Conservation (phyloP, 2,113 vertebrate genomes). For the Patagioenas fasciata region DNA sequence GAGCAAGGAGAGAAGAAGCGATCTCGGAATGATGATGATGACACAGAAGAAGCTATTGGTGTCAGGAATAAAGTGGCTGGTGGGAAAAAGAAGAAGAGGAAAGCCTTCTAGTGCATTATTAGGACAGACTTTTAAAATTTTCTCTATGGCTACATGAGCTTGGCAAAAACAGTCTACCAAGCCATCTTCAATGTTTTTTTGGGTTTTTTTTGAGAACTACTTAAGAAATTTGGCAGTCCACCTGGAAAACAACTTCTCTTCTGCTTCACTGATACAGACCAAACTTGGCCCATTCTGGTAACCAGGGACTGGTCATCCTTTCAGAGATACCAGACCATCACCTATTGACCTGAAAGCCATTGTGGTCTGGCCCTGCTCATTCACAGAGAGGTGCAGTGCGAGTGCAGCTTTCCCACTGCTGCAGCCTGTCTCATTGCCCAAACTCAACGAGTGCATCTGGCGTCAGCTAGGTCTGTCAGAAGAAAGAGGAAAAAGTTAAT, state of each 20-base stretch:
- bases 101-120: conserved; percentile 51
- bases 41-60: conserved; percentile 87
- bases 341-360: neutral
- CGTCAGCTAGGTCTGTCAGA: neutral
- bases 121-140: neutral
- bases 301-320: neutral
- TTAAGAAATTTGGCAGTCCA: neutral
- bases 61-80: conserved; percentile 92
- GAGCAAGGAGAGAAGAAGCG: conserved; percentile 92
- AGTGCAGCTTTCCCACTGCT: neutral
- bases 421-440: neutral
- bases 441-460: neutral
- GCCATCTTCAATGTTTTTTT: neutral
- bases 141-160: neutral
- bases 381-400: neutral
- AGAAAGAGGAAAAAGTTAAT: neutral
- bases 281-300: neutral
- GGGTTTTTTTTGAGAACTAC: neutral
- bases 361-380: neutral
- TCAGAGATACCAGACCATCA: neutral
- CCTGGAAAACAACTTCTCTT: neutral
- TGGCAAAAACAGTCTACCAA: neutral
- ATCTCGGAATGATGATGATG: conserved; percentile 74
- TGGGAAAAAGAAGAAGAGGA: conserved; percentile 82
- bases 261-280: neutral